Evolutionary conservation across 2,797 vertebrate genomes (phyloP).

Genomic region (Eutrigla gurnardus): DNA sequence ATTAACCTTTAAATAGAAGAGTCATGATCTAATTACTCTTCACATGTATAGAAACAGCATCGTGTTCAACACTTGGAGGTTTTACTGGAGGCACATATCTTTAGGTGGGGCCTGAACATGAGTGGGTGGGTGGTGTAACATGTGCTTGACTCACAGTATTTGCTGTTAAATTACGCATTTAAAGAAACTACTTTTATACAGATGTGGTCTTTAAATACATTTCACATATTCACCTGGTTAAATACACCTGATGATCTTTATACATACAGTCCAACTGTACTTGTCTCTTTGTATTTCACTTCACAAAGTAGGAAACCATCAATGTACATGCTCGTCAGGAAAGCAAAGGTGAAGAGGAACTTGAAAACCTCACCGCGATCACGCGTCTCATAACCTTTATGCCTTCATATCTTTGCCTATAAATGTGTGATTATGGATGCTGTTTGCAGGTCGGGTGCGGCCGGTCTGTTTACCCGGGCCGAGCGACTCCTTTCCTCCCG

Average conservation of each 20-base stretch:
- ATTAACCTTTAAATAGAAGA: neutral
- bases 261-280: neutral
- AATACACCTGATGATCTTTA: neutral
- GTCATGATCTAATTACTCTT: neutral
- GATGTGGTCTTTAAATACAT: neutral
- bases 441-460: conserved; percentile 72
- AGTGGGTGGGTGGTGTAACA: neutral
- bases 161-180: neutral
- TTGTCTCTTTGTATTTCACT: too few species aligned
- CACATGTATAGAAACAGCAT: neutral
- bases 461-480: conserved; percentile 84
- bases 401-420: conserved; percentile 13
- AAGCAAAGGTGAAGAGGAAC: neutral
- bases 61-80: too few species aligned
- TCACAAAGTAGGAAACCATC: neutral
- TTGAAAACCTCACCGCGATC: neutral
- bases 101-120: neutral
- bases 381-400: conserved; percentile 9
- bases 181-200: neutral
- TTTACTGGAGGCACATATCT: too few species aligned
- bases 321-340: neutral
- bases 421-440: neutral
- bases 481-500: conserved; percentile 73
- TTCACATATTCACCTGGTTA: neutral
- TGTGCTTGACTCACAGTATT: neutral